Evolutionary conservation across 1,140 invertebrate species (phyloP).

Genomic region (Schlechtendalia chinensis): DNA sequence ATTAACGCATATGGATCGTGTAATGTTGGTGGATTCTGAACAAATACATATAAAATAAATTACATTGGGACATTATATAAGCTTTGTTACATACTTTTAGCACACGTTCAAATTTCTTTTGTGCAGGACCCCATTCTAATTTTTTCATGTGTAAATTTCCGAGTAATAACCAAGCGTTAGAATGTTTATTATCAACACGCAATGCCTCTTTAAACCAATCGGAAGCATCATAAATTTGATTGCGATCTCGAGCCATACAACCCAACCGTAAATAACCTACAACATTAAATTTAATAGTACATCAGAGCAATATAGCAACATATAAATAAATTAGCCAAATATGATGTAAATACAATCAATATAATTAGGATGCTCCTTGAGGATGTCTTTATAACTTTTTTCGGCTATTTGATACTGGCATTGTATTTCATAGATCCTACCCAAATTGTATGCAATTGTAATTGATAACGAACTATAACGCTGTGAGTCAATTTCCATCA

Average conservation of each 20-base stretch:
- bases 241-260: conserved; percentile 96
- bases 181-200: background rate
- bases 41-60: background rate
- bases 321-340: background rate
- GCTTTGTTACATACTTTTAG: background rate
- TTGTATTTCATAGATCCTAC: conserved; percentile 86
- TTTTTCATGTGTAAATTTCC: background rate
- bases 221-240: conserved; percentile 69
- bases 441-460: conserved; percentile 95
- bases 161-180: background rate
- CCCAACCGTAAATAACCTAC: conserved; percentile 75
- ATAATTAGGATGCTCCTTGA: conserved; percentile 97
- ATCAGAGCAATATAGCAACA: background rate
- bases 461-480: conserved; percentile 96
- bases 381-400: conserved; percentile 93
- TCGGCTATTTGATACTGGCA: conserved; percentile 95
- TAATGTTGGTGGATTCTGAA: background rate
- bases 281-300: conserved; percentile 6
- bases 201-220: background rate
- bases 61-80: too few species aligned
- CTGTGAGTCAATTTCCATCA: conserved; percentile 79
- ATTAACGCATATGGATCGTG: background rate
- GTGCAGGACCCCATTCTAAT: background rate
- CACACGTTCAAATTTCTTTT: background rate
- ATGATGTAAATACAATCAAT: conserved; percentile 85